These are phyloP conservation scores for Drosophila pachea DNA, from an alignment of 1,140 invertebrate species.

Conservation along the genomic window DNA sequence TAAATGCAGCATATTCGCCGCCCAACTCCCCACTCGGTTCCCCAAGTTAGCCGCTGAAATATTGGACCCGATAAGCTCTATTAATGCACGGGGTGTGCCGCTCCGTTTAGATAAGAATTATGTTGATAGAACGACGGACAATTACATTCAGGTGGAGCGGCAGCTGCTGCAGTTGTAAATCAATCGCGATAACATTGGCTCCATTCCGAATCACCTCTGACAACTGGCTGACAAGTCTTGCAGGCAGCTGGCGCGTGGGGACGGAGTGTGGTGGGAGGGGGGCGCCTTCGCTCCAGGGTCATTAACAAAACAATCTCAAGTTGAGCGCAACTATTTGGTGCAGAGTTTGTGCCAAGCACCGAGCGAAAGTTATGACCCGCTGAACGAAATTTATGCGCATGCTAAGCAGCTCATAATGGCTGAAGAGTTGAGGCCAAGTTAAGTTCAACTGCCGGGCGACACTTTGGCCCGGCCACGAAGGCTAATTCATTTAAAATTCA, in stretches of 20 bases:
- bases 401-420: slow-evolving; percentile 38
- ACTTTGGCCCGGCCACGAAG: slow-evolving; percentile 53
- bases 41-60: too few species aligned
- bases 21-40: too few species aligned
- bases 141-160: not conserved
- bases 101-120: not conserved
- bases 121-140: not conserved
- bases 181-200: slow-evolving; percentile 28
- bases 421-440: slow-evolving; percentile 5
- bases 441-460: slow-evolving; percentile 12
- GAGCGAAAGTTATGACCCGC: slow-evolving; percentile 14
- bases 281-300: too few species aligned
- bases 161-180: slow-evolving; percentile 22
- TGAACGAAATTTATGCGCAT: slow-evolving; percentile 35
- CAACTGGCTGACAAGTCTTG: slow-evolving; percentile 16
- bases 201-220: not conserved
- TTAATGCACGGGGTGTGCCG: too few species aligned
- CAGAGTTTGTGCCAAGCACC: slow-evolving; percentile 18
- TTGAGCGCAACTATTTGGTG: slow-evolving; percentile 2
- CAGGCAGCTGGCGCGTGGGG: too few species aligned
- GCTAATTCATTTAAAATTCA: slow-evolving; percentile 75
- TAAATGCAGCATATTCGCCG: too few species aligned
- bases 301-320: slow-evolving; percentile 2
- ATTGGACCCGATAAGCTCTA: too few species aligned
- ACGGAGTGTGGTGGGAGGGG: too few species aligned